Conservation (phyloP, 2,888 invertebrate species). For the Drosophila aldrichi region DNA sequence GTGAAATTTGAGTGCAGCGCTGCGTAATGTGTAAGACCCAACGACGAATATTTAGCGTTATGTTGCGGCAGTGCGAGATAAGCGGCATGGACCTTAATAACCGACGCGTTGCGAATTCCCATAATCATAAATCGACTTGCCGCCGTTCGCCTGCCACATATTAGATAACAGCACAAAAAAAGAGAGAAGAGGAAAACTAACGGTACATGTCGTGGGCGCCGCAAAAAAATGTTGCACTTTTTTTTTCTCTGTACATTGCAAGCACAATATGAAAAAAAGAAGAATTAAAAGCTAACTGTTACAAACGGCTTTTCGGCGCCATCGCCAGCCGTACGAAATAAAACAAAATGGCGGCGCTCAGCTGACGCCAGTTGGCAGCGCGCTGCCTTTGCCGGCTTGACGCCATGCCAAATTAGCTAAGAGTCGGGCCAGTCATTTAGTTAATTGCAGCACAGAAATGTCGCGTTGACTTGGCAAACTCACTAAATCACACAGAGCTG, state of each 20-base stretch:
- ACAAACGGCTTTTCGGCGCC: conserved; percentile 81
- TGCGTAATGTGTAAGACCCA: conserved; percentile 58
- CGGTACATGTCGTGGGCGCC: conserved; percentile 34
- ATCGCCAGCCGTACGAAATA: conserved; percentile 64
- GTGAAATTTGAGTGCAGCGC: conserved; percentile 75
- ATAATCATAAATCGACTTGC: conserved; percentile 65
- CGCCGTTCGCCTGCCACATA: conserved; percentile 20
- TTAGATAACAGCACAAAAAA: conserved; percentile 19
- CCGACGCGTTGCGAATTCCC: conserved; percentile 27
- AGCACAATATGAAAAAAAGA: conserved; percentile 13
- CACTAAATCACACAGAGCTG: conserved; percentile 56
- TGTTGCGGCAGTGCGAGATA: conserved; percentile 58
- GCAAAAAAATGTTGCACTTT: conserved; percentile 36
- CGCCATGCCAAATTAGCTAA: conserved; percentile 83
- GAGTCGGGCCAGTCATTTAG: conserved; percentile 77
- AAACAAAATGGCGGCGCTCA: conserved; percentile 60
- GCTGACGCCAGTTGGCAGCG: conserved; percentile 60
- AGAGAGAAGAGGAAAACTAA: neutral
- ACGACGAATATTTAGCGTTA: conserved; percentile 65
- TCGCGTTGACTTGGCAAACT: conserved; percentile 45
- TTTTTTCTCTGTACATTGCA: neutral
- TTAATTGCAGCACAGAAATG: conserved; percentile 76
- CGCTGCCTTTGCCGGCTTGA: conserved; percentile 68
- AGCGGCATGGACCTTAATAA: conserved; percentile 62
- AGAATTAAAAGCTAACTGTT: conserved; percentile 62